Percentiles rank a stretch among this genome's conserved stretches.
phyloP scores from a whole-genome alignment of 92 coral and sea anemone species.

The Umimayanthus chanpuru region DNA sequence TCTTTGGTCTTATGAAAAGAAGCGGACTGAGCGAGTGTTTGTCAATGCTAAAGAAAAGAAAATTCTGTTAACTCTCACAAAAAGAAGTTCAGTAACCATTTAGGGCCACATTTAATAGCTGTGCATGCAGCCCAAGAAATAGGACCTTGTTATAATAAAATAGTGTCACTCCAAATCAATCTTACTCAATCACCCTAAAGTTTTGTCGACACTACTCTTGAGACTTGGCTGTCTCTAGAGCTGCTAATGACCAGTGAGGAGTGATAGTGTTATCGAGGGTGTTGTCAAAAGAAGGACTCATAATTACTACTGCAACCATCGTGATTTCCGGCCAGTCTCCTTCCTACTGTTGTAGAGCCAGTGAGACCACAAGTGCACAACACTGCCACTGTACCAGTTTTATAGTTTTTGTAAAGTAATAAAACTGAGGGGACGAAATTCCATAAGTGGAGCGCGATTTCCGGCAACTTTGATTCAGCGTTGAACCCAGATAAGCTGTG shows the following conservation, averaged over 20 bases:
- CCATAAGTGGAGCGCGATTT: slow-evolving; percentile 7
- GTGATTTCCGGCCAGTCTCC: slow-evolving; percentile 31
- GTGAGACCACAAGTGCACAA: background rate
- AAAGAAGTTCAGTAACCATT: too few relatives aligned
- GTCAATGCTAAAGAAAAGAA: too few relatives aligned
- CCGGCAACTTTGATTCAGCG: background rate
- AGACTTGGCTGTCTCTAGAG: background rate
- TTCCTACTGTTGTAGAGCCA: background rate
- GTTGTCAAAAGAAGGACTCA: slow-evolving; percentile 14
- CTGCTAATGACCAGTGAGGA: background rate
- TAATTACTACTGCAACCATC: slow-evolving; percentile 25
- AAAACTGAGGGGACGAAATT: background rate
- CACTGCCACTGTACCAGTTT: background rate
- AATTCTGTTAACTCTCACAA: background rate
- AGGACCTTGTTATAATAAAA: too few relatives aligned
- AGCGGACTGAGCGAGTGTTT: too few relatives aligned
- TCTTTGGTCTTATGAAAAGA: too few relatives aligned
- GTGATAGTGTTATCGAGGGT: slow-evolving; percentile 2
- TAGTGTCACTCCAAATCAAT: background rate
- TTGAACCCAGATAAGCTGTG: background rate
- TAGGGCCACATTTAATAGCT: too few relatives aligned
- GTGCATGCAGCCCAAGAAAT: too few relatives aligned
- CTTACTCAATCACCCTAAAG: slow-evolving; percentile 7
- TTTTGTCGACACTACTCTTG: slow-evolving; percentile 4
- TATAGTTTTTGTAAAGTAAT: background rate